Conservation (phyloP, 1,140 invertebrate species). For the Halyomorpha halys region DNA sequence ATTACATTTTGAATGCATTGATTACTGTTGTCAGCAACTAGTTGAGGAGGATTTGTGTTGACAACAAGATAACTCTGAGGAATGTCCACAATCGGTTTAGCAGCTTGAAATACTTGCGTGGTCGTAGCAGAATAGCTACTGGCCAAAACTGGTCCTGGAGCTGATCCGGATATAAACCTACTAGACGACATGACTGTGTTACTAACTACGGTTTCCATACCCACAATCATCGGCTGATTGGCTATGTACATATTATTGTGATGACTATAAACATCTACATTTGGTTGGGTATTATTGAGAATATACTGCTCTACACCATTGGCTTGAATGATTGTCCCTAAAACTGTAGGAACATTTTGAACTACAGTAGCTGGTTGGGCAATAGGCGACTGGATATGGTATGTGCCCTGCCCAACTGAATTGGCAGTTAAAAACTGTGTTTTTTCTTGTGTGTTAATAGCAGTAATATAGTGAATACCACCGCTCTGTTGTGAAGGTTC, state of each 20-base stretch:
- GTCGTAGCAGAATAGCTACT: constrained; percentile 69
- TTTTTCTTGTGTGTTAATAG: constrained; percentile 50
- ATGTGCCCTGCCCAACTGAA: constrained; percentile 40
- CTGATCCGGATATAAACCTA: constrained; percentile 61
- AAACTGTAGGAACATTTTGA: constrained; percentile 45
- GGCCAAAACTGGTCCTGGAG: constrained; percentile 61
- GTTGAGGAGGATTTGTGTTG: constrained; percentile 38
- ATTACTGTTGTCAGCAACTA: constrained; percentile 27
- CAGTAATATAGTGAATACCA: constrained; percentile 54
- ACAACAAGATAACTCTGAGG: constrained; percentile 51
- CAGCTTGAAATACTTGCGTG: constrained; percentile 70
- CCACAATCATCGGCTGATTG: constrained; percentile 66
- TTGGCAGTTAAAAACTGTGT: constrained; percentile 37
- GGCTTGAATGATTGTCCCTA: constrained; percentile 53
- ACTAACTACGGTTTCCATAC: constrained; percentile 70
- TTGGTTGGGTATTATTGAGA: constrained; percentile 45
- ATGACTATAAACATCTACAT: constrained; percentile 51
- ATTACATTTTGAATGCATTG: constrained; percentile 28
- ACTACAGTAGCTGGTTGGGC: constrained; percentile 36
- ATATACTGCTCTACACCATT: constrained; percentile 49
- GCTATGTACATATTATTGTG: constrained; percentile 40
- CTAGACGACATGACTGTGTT: constrained; percentile 76
- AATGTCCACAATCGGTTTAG: constrained; percentile 61
- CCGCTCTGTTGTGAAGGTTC: constrained; percentile 50
- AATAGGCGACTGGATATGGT: constrained; percentile 37